Evolutionary conservation across 30 jellyfish, hydroid and myxozoan genomes (phyloP), one percentile per base, ranked within the genome.

Genomic region (Nemopilema nomurai): DNA sequence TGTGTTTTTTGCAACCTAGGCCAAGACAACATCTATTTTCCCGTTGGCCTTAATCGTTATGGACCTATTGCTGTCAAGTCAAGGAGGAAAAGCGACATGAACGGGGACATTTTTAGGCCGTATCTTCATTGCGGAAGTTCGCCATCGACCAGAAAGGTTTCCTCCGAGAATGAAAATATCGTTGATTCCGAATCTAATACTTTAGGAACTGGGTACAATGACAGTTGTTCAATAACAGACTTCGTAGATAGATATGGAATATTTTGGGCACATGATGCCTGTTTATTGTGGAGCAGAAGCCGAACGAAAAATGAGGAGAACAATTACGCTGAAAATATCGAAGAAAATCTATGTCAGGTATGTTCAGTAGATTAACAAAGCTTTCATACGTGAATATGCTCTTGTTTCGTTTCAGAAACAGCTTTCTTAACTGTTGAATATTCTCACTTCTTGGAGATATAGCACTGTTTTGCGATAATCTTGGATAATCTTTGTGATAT

Each of bases 201-300:
- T 62, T 19, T 87, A 23, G 96, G 84, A 18, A 72, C 86, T 41
- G 97, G 97, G 23, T 77, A 77, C 74, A 62, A 63, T 67, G 87
- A 78, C 20, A 78, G 69, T 22, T 81, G 87, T 9, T 79, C 83
- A 0, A 28, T 91, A 31, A 31, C 69, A 30, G 86, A 80, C 28
- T 74, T 91, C 23, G 87, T 91, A 16, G 96, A 91, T 74, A 28
- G 57, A 24, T 89, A 91, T 28, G 97, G 89, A 7, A 63, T 80
- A 1, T 76, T 91, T 27, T 91, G 97, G 97, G 97, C 97, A 1
- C 97, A 91, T 66, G 89, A 85, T 33, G 71, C 90, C n/a, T 91
- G 97, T 63, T 65, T 84, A 22, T 62, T 76, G 51, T 91, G 97
- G 97, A 91, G 96, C 74, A 78, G 83, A 71, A 69, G 85, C 74